Evolutionary conservation across 2,888 invertebrate species (phyloP).

Genomic region (Penaeus monodon): DNA sequence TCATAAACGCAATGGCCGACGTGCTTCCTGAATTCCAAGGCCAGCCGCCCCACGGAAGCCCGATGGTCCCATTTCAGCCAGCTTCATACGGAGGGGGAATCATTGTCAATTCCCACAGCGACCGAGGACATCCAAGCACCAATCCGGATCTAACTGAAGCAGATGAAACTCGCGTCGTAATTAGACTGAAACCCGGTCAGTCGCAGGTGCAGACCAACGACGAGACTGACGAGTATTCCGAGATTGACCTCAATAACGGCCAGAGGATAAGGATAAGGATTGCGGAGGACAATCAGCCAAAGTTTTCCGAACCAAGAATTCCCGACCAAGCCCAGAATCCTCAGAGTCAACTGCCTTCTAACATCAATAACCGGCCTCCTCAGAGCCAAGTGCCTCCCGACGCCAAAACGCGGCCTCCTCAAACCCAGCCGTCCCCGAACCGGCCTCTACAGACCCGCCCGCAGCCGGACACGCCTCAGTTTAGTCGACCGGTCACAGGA

Average conservation of each 20-base stretch:
- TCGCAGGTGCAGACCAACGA: neutral
- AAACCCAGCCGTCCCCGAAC: slow-evolving; percentile 6
- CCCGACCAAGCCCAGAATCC: neutral
- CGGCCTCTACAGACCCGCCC: neutral
- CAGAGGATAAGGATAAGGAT: slow-evolving; percentile 15
- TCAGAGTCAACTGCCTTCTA: neutral
- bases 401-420: neutral
- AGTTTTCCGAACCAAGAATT: neutral
- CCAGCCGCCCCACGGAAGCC: too few species aligned
- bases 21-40: slow-evolving; percentile 1
- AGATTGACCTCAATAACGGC: slow-evolving; percentile 8
- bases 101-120: slow-evolving; percentile 1
- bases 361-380: neutral
- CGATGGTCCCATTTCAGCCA: neutral
- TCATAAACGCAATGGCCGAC: slow-evolving; percentile 5
- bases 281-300: neutral
- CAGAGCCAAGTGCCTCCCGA: neutral
- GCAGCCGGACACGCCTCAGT: too few species aligned
- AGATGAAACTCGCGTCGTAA: neutral
- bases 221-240: neutral
- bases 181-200: slow-evolving; percentile 1
- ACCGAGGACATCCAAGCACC: neutral
- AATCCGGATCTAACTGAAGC: neutral
- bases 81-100: neutral
- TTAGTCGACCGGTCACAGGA: too few species aligned